These are phyloP conservation scores for Ostrea edulis DNA, from an alignment of 1,140 invertebrate species.

Conservation along the genomic window DNA sequence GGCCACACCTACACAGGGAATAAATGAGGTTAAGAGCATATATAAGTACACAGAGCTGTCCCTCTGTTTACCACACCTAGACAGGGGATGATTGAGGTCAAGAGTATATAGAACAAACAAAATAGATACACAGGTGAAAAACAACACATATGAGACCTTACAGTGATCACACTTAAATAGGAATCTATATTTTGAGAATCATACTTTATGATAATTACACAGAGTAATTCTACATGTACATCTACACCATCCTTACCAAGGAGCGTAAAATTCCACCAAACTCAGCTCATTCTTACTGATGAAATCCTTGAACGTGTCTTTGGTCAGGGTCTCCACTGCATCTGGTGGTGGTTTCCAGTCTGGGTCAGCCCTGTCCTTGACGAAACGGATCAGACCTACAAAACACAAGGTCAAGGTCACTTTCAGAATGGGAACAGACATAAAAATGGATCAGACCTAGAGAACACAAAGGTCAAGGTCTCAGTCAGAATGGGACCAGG, in stretches of 20 bases:
- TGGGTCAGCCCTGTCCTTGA: conserved; percentile 81
- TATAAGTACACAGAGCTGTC: no score
- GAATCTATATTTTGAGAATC: neutral
- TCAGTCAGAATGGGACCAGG: no score
- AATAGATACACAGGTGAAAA: no score
- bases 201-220: no score
- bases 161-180: neutral
- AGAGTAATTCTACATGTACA: neutral
- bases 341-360: conserved; percentile 82
- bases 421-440: no score
- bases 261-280: conserved; percentile 85
- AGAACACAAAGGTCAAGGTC: no score
- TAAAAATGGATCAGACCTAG: neutral
- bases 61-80: no score
- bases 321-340: conserved; percentile 82
- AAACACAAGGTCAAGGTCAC: neutral
- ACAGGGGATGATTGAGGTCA: neutral
- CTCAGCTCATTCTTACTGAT: conserved; percentile 80
- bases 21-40: neutral
- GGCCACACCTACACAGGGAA: conserved; percentile 85
- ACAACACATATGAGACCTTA: neutral
- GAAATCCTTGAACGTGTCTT: conserved; percentile 82
- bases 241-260: conserved; percentile 79
- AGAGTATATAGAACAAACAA: neutral
- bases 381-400: conserved; percentile 81